Evolutionary conservation across 2,888 invertebrate genomes (phyloP), one percentile per base, ranked within the genome.

Genomic region (Eupeodes luniger): DNA sequence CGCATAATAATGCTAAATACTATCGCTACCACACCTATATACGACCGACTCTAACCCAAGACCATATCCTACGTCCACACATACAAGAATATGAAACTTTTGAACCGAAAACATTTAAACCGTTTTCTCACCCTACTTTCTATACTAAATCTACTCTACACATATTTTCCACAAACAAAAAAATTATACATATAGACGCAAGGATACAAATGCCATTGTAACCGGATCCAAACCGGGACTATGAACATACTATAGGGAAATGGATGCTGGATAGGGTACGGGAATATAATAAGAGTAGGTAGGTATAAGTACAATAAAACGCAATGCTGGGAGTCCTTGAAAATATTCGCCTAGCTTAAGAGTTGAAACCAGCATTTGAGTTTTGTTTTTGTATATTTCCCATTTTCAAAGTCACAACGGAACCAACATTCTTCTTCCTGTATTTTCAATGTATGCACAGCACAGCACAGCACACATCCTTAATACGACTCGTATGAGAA

Each of bases 241-340:
- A 40, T 40, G 40, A 40, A 5, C 9, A 40, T 1, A 40, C 40
- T 40, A 40, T 9, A 5, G 40, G 40, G 40, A 40, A 40, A 40
- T 34, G 34, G 34, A 51, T 67, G 5, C 62, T 16, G 16, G 3
- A 53, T 7, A 5, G 19, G 10, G 47, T 64, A 27, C 4, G 36
- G 5, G 12, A 10, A 51, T 34, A 59, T 55, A 10, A 53, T 55
- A 27, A 27, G 55, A 10, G 55, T 55, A 19, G 16, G 16, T 55
- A 19, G 4, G 44, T 3, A 19, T 16, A 62, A 19, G 55, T 69
- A 82, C 72, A 74, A 81, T 81, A 19, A 82, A 86, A 80, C 83
- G 83, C 79, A 87, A 87, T 87, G 80, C 67, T 80, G 40, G 40
- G 86, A 87, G 86, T 87, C 86, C 86, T 87, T 87, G 79, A 87